Conservation (phyloP, 2,888 invertebrate species). For the Drosophila yooni region DNA sequence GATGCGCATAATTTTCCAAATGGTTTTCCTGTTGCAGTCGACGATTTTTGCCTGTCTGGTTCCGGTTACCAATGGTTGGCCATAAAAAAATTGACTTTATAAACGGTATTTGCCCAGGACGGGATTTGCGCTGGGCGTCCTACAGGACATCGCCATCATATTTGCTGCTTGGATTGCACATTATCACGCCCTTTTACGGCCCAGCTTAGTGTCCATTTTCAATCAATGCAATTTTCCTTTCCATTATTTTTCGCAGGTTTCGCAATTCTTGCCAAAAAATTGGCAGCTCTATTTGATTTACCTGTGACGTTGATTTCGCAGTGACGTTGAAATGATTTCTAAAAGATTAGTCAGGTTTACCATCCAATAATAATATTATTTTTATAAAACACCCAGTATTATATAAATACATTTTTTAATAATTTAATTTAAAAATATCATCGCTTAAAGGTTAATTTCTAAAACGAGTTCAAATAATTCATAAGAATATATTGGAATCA, state of each 20-base stretch:
- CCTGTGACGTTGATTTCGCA: slow-evolving; percentile 20
- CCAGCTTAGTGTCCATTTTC: slow-evolving; percentile 29
- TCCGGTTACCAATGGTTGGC: slow-evolving; percentile 47
- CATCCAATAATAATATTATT: background rate
- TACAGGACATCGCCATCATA: slow-evolving; percentile 15
- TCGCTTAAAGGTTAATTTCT: too few relatives aligned
- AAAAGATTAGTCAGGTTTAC: background rate
- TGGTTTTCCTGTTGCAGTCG: slow-evolving; percentile 54
- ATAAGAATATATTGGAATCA: background rate
- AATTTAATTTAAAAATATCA: background rate
- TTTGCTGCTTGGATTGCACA: slow-evolving; percentile 10
- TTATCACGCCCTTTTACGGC: slow-evolving; percentile 67
- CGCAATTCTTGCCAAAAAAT: slow-evolving; percentile 37
- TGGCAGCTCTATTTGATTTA: slow-evolving; percentile 12
- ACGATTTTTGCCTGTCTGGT: slow-evolving; percentile 48
- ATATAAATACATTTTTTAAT: background rate
- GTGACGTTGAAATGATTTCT: background rate
- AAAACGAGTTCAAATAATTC: background rate
- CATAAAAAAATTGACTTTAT: slow-evolving; percentile 79
- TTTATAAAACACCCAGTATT: background rate
- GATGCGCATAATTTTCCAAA: slow-evolving; percentile 71
- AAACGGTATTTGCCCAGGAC: slow-evolving; percentile 53
- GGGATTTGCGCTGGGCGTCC: slow-evolving; percentile 29
- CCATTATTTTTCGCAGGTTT: slow-evolving; percentile 40
- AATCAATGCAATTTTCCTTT: slow-evolving; percentile 26